Percentiles rank a stretch among this genome's conserved stretches.
Conservation (phyloP, 2,888 invertebrate species). For the Troides aeacus region DNA sequence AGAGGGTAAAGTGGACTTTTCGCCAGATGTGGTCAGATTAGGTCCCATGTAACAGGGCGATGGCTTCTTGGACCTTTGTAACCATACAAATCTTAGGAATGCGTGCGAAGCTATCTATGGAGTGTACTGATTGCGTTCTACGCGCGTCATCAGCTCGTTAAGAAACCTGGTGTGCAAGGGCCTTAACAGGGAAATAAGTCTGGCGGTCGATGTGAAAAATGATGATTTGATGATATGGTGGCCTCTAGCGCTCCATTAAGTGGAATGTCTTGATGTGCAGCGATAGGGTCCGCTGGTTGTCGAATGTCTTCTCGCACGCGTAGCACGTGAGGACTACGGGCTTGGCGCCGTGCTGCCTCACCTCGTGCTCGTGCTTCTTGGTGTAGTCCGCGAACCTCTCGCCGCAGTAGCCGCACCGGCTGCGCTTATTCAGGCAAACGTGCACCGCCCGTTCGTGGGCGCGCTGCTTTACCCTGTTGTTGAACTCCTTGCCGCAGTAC, state of each 20-base stretch:
- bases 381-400: slow-evolving; percentile 62
- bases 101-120: too few relatives aligned
- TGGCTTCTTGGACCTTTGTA: too few relatives aligned
- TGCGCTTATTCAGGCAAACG: slow-evolving; percentile 42
- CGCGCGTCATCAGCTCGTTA: too few relatives aligned
- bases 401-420: slow-evolving; percentile 52
- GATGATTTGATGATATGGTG: neutral
- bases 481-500: slow-evolving; percentile 65
- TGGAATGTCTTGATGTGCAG: slow-evolving; percentile 65
- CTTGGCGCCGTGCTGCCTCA: slow-evolving; percentile 57
- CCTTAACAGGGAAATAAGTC: neutral
- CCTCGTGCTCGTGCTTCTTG: slow-evolving; percentile 61
- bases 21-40: too few relatives aligned
- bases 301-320: slow-evolving; percentile 70
- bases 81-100: too few relatives aligned
- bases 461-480: slow-evolving; percentile 60
- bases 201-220: neutral
- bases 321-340: slow-evolving; percentile 62
- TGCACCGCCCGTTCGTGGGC: slow-evolving; percentile 66
- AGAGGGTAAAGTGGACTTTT: too few relatives aligned
- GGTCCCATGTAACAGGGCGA: too few relatives aligned
- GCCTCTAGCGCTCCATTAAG: slow-evolving; percentile 42
- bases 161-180: too few relatives aligned
- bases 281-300: slow-evolving; percentile 69
- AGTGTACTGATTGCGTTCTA: too few relatives aligned